These are phyloP conservation scores for Fregetta grallaria DNA, from an alignment of 2,113 vertebrate genomes.

Conservation along the genomic window DNA sequence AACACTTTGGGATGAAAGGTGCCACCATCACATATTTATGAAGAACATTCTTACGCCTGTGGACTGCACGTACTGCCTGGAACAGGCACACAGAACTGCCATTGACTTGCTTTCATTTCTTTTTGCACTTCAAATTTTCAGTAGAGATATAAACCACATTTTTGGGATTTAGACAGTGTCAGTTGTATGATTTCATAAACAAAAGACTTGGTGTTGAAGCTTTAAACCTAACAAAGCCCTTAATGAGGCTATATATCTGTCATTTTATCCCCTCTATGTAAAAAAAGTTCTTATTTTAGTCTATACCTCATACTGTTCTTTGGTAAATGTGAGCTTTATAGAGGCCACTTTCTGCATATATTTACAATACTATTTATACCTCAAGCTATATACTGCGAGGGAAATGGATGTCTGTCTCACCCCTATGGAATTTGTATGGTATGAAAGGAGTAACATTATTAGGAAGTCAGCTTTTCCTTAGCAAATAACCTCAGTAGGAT, in stretches of 20 bases:
- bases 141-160: background rate
- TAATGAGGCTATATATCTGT: background rate
- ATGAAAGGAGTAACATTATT: background rate
- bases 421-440: background rate
- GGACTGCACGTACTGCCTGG: background rate
- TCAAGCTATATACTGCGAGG: background rate
- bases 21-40: background rate
- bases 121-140: background rate
- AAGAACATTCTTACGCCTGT: background rate
- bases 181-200: background rate
- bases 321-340: background rate
- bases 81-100: background rate
- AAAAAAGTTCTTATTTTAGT: background rate
- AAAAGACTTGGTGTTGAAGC: background rate
- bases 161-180: background rate
- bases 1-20: background rate
- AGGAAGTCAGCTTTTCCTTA: background rate
- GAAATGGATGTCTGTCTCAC: background rate
- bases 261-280: background rate
- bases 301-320: background rate
- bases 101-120: background rate
- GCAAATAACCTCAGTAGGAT: background rate
- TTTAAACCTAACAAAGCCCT: constrained; percentile 8
- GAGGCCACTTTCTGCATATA: background rate
- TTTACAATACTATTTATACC: background rate